Evolutionary conservation across 2,797 vertebrate genomes (phyloP).

Genomic region (Anniella stebbinsi): DNA sequence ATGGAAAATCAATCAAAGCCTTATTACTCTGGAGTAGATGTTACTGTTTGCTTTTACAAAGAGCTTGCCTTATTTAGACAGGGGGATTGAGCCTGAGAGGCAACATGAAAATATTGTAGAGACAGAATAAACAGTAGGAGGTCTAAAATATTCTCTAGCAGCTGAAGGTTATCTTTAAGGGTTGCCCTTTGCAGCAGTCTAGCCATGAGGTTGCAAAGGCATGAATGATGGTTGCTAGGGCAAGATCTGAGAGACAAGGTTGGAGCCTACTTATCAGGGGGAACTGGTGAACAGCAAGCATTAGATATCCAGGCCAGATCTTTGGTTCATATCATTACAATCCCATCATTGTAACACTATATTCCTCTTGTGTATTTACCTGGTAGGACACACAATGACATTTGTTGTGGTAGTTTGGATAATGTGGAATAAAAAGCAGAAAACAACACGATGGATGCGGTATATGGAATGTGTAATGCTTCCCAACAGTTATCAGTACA

Average conservation of each 20-base stretch:
- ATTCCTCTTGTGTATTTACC: too few relatives aligned
- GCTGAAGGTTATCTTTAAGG: neutral
- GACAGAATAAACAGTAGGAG: neutral
- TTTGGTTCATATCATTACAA: too few relatives aligned
- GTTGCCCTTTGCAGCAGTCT: neutral
- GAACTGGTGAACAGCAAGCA: neutral
- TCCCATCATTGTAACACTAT: too few relatives aligned
- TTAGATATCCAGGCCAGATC: neutral
- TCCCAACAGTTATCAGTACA: too few relatives aligned
- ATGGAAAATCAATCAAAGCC: neutral
- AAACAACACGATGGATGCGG: too few relatives aligned
- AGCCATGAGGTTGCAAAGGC: neutral
- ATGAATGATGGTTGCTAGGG: neutral
- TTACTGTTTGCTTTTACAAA: neutral
- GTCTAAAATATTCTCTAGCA: neutral
- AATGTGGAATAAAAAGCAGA: too few relatives aligned
- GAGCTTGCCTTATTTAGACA: neutral
- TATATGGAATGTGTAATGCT: too few relatives aligned
- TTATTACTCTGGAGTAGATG: neutral
- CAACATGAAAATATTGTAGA: neutral
- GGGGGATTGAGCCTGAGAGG: neutral
- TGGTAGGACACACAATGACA: too few relatives aligned
- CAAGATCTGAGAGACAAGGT: neutral
- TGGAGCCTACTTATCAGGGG: neutral
- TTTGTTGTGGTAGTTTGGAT: too few relatives aligned